phyloP scores from a whole-genome alignment of 2,797 vertebrate genomes.

The Echiichthys vipera region DNA sequence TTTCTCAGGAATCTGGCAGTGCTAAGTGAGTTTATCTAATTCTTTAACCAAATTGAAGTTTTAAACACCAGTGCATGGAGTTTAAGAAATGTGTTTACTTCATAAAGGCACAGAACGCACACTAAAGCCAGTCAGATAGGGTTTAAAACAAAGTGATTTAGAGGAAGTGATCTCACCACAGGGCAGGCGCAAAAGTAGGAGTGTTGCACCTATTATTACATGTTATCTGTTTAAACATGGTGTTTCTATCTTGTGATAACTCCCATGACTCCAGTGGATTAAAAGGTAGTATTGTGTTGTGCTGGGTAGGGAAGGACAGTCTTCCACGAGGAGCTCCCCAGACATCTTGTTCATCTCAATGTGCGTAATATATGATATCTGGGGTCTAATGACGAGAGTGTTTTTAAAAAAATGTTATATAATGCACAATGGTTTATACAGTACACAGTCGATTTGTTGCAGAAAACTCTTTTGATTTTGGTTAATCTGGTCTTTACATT shows the following conservation, averaged over 20 bases:
- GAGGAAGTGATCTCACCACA: constrained; percentile 55
- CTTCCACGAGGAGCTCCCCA: constrained; percentile 28
- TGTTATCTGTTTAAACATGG: constrained; percentile 48
- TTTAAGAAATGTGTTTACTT: not conserved
- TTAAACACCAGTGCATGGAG: not conserved
- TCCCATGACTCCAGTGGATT: constrained; percentile 72
- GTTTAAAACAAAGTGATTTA: constrained; percentile 31
- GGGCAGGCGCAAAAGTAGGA: constrained; percentile 53
- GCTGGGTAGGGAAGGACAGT: constrained; percentile 46
- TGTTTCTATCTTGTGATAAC: constrained; percentile 66
- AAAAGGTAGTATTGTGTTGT: constrained; percentile 69
- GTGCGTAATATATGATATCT: not conserved
- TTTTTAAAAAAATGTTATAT: not conserved
- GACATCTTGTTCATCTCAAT: constrained; percentile 19
- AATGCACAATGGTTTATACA: not conserved
- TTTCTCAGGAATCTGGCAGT: not conserved
- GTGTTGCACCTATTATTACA: constrained; percentile 59
- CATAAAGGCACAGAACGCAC: not conserved
- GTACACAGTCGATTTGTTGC: not conserved
- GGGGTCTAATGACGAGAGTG: not conserved
- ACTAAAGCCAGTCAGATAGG: constrained; percentile 12
- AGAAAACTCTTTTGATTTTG: not conserved
- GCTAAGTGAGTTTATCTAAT: constrained; percentile 17
- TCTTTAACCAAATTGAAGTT: not conserved
- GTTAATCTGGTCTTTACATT: not conserved